Percentiles rank a stretch among this genome's conserved stretches.
phyloP scores from a whole-genome alignment of 2,888 invertebrate genomes.

The Ormyrus nitidulus region DNA sequence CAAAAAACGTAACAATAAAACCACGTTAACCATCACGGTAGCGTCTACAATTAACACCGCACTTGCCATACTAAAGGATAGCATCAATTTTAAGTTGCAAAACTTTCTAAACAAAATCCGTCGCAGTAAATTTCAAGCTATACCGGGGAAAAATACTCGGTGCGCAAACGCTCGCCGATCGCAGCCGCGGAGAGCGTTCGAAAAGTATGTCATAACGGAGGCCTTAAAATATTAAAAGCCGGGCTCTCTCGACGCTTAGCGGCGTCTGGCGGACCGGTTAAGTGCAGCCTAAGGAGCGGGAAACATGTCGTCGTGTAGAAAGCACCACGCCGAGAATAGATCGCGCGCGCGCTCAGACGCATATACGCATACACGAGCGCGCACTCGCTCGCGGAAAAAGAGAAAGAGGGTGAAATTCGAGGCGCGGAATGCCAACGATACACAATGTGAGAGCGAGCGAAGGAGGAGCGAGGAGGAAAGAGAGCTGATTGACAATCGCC shows the following conservation, averaged over 20 bases:
- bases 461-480: neutral
- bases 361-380: neutral
- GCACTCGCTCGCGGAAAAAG: neutral
- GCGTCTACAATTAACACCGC: no score
- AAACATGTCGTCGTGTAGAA: constrained; percentile 32
- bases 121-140: no score
- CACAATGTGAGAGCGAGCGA: neutral
- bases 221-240: constrained; percentile 41
- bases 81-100: no score
- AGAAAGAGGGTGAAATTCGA: constrained; percentile 15
- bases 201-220: constrained; percentile 33
- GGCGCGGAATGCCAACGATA: constrained; percentile 16
- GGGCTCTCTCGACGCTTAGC: neutral
- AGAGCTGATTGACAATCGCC: constrained; percentile 1
- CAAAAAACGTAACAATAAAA: no score
- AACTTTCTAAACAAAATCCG: no score
- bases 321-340: constrained; percentile 31
- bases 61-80: no score
- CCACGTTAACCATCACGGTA: no score
- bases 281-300: constrained; percentile 23
- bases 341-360: constrained; percentile 19
- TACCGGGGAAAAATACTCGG: no score
- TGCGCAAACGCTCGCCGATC: no score
- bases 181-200: neutral
- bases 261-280: constrained; percentile 34